Conservation (phyloP, 2,797 vertebrate species). For the Hafferia zeledoni region DNA sequence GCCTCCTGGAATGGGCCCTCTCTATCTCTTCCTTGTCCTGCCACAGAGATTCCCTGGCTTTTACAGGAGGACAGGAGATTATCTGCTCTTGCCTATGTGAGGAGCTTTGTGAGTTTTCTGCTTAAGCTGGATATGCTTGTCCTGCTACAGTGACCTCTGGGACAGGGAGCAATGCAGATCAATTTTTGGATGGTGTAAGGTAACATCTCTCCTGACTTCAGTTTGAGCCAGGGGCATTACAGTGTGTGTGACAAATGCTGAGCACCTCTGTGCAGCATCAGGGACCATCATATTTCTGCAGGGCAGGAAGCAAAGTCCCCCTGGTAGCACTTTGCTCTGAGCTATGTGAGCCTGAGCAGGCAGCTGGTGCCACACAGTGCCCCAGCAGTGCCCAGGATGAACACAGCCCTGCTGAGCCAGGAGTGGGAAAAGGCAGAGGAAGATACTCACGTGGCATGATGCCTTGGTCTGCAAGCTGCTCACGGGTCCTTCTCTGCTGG, state of each 20-base stretch:
- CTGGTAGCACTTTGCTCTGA: neutral
- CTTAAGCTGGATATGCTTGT: neutral
- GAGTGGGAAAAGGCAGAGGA: neutral
- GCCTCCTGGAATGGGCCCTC: neutral
- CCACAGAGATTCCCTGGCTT: neutral
- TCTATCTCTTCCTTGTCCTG: neutral
- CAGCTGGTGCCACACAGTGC: neutral
- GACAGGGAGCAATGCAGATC: neutral
- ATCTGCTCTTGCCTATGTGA: neutral
- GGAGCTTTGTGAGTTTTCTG: neutral
- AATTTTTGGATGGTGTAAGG: neutral
- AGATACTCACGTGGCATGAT: conserved; percentile 95
- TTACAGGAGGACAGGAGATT: neutral
- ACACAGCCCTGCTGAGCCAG: neutral
- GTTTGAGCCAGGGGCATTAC: neutral
- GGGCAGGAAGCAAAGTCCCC: neutral
- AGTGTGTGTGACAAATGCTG: neutral
- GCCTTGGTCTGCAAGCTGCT: conserved; percentile 94
- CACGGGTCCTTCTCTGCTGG: conserved; percentile 95
- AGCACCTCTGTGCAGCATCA: neutral
- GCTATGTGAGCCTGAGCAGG: neutral
- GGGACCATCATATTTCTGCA: neutral
- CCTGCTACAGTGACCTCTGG: neutral
- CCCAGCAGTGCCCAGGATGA: neutral
- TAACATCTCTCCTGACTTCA: neutral